These are phyloP conservation scores for Tetropium fuscum DNA, from an alignment of 2,888 invertebrate genomes.

Conservation along the genomic window DNA sequence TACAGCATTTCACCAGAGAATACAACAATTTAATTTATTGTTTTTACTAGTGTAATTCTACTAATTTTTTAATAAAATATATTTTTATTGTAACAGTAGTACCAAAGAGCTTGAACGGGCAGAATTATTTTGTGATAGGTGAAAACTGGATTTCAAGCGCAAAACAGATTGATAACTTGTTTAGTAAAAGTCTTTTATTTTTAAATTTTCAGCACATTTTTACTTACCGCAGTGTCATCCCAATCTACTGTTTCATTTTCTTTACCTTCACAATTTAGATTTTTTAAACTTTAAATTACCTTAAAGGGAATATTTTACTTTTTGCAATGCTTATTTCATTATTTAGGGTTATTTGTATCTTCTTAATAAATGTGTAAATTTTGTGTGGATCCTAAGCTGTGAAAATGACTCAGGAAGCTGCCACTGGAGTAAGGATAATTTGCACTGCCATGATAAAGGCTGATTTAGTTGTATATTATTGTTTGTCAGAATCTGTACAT, in stretches of 20 bases:
- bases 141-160: neutral
- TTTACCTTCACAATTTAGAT: no score
- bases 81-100: constrained; percentile 5
- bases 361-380: no score
- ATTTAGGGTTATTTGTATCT: no score
- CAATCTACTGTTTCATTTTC: no score
- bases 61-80: constrained; percentile 11
- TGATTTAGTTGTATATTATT: constrained; percentile 11
- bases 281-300: no score
- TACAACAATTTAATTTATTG: constrained; percentile 12
- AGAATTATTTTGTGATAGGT: neutral
- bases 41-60: constrained; percentile 6
- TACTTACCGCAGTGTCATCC: no score
- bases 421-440: neutral
- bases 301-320: no score
- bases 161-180: no score
- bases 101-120: constrained; percentile 22
- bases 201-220: no score
- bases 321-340: no score
- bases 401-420: neutral
- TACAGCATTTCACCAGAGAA: neutral
- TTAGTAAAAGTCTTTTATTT: no score
- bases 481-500: constrained; percentile 27
- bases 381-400: neutral
- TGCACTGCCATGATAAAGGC: constrained; percentile 19